Conservation (phyloP, 2,797 vertebrate genomes). For the Pantherophis vulpinus region DNA sequence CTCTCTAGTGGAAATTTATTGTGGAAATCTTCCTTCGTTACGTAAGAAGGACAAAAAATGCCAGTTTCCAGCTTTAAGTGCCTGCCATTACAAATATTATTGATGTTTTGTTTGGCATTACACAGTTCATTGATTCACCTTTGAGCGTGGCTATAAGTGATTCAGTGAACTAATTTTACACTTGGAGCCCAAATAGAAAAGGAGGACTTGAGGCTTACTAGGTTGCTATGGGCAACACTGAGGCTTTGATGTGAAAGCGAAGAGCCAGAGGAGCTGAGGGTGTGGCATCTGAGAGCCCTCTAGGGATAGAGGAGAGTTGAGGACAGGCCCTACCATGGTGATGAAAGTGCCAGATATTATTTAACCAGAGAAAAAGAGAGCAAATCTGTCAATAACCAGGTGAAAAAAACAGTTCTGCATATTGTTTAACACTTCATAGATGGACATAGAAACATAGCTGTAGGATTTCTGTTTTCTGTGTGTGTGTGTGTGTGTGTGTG, state of each 20-base stretch:
- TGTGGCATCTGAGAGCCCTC: background rate
- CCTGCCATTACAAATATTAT: conserved; percentile 25
- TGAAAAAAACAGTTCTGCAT: background rate
- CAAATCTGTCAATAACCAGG: conserved; percentile 1
- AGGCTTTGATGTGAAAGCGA: background rate
- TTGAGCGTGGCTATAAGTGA: conserved; percentile 38
- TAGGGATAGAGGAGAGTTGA: background rate
- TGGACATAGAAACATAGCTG: background rate
- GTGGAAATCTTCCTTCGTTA: conserved; percentile 5
- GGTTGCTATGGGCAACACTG: conserved; percentile 9
- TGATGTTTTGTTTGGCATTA: conserved; percentile 39
- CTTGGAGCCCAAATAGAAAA: conserved; percentile 7
- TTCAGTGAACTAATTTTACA: conserved; percentile 50
- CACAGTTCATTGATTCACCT: conserved; percentile 16
- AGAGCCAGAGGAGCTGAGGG: background rate
- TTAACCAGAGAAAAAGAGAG: background rate
- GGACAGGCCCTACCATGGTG: background rate
- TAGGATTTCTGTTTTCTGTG: background rate
- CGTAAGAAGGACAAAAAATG: conserved; percentile 15
- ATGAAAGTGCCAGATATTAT: background rate
- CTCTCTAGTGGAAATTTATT: background rate
- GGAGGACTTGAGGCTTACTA: background rate
- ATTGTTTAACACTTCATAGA: background rate
- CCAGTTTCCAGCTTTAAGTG: conserved; percentile 19
- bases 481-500: too few species aligned